Evolutionary conservation across 23 tunicate genomes (phyloP), one percentile per base, ranked within the genome.

Genomic region (Halocynthia aurantium): DNA sequence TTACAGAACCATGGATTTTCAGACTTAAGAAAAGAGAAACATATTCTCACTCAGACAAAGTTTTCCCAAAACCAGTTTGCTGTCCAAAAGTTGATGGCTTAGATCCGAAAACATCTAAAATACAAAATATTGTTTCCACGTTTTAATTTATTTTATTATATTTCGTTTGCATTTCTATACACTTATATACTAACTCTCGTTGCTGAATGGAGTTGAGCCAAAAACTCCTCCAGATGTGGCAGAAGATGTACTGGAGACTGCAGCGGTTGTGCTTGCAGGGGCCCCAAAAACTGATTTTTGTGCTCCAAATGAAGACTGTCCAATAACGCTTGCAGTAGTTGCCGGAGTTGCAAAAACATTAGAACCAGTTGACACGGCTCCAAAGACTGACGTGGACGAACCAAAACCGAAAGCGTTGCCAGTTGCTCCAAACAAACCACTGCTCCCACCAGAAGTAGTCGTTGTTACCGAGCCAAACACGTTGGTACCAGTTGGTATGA

Each of bases 231-330:
- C 44, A 31, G 44, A 31, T 31, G 44, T 2, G 44, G 44, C 44
- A 31, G 44, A 31, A 31, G 44, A 31, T 31, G 44, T 31, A 1
- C 44, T 2, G 44, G 44, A 31, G 2, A 31, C 44, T 31, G 44
- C 44, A 31, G 44, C 44, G 44, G 44, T 31, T 31, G 44, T 31
- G 44, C 44, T 31, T 31, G 44, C 4, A 31, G 44, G 44, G 31
- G 49, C 70, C 19, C 70, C 70, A 2, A 65, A 65, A 10, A 65
- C 70, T 0, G 70, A 65, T 11, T 65, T 65, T 9, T 65, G 31
- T 65, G 70, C 70, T 9, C 70, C 70, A 15, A 65, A 65, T 58
- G 63, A 13, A 58, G 63, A 58, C 70, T 8, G 63, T 10, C 70
- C 70, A 65, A 65, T 20, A 9, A 65, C 70, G 31, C n/a, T 10